Evolutionary conservation across 1,140 invertebrate species (phyloP), one percentile per base, ranked within the genome.

Genomic region (Probaryconus sp.): DNA sequence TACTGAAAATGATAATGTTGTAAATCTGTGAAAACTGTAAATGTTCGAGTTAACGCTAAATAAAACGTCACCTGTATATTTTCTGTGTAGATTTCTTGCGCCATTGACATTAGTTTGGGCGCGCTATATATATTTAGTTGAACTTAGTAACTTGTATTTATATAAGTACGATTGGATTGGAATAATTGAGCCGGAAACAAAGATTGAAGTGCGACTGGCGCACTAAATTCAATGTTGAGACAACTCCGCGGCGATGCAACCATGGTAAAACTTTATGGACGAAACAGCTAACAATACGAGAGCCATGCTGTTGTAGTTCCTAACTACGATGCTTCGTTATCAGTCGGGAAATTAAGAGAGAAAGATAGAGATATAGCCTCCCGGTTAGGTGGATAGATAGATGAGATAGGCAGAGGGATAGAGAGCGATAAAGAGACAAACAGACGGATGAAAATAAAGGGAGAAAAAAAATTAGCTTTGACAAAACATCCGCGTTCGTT

Each of bases 141-240:
- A 56, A 74, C 26, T 61, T 70, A 11, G 40, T 31, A 74, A 58
- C 48, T 74, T 67, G 60, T 70, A 74, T 69, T 77, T 77, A 67
- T 70, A 70, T 74, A 77, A 73, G 63, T 72, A 65, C 68, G 68
- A 76, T 72, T 71, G 74, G 56, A 69, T 67, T 69, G 74, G 56
- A 76, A 72, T 76, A 76, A 76, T 71, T 76, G 74, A 76, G 53
- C 63, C 63, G 73, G 67, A 71, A 72, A 71, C 67, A 70, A 70
- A 63, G 73, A 76, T 76, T 76, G 73, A 71, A 76, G 56, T 45
- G 50, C 43, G 68, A 28, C 20, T 35, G 51, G 56, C 50, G 51
- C 56, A 64, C 58, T 31, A 61, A 76, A 72, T 76, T 71, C 67
- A 65, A 68, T 48, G 67, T 60, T 64, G 68, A 64, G 63, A 76